Evolutionary conservation across 2,797 vertebrate genomes (phyloP), one percentile per base, ranked within the genome.

Genomic region (Pampus argenteus): DNA sequence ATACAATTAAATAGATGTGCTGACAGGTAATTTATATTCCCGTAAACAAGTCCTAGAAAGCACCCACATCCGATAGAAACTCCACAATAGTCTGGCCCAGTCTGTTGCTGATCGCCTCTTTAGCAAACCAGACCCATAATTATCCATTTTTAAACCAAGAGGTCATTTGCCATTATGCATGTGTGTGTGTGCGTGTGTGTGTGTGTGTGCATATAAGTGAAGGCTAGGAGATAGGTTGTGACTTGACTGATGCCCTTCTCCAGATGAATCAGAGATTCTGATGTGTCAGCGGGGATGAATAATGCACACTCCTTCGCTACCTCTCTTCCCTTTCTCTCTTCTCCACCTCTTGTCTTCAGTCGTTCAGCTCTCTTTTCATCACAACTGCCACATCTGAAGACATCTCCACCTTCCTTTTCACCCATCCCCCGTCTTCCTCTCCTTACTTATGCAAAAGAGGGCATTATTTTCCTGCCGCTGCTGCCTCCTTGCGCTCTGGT

Each of bases 281-380:
- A 89, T 92, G 91, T 92, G 90, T 94, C 93, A 93, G 92, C 93
- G 91, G 76, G 81, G 83, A 93, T 94, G 90, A 93, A 93, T 94
- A 92, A 94, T 94, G 91, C 90, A 92, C 89, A 80, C 82, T 74
- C 76, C 82, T 81, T 65, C 84, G 58, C 80, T 79, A 81, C 85
- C 85, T 86, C 88, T 80, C 66, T 62, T 67, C 79, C 73, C 76
- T 64, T 78, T 71, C 55, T 74, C 71, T 71, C 81, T 66, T 76
- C 83, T 86, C 88, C 85, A 80, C 83, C 76, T 85, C 89, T 87
- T 90, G 84, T 90, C 91, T 91, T 78, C 74, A 80, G 68, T 84
- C 79, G 42, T 88, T 88, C 45, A 69, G 69, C 73, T 83, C 77
- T 86, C 85, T 84, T 90, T 90, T 89, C 84, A 90, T 91, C 89